Percentiles rank a stretch among this genome's conserved stretches.
Conservation (phyloP, 2,888 invertebrate genomes). For the Drosophila siamana region DNA sequence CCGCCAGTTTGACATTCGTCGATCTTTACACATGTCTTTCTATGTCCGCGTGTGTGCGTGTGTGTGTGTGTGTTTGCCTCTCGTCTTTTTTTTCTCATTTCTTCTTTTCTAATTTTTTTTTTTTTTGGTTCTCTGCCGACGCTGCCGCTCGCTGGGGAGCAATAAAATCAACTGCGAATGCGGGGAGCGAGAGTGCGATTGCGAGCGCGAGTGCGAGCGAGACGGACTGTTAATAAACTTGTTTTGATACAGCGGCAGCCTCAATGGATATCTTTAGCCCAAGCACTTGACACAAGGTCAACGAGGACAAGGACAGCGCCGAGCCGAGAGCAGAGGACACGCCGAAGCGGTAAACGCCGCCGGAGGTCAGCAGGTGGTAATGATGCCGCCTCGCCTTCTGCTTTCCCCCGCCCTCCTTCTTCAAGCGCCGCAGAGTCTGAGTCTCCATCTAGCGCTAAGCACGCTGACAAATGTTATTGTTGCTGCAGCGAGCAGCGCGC, state of each 20-base stretch:
- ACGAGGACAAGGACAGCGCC: constrained; percentile 61
- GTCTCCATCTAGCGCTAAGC: not conserved
- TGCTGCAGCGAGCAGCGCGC: constrained; percentile 30
- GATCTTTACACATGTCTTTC: constrained; percentile 31
- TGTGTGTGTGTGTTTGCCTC: no score
- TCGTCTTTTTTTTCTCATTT: no score
- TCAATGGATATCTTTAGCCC: constrained; percentile 42
- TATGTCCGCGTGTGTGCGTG: no score
- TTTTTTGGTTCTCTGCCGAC: constrained; percentile 5
- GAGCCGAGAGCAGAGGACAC: not conserved
- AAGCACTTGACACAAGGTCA: constrained; percentile 66
- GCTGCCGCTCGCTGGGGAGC: constrained; percentile 17
- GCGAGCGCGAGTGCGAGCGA: constrained; percentile 9
- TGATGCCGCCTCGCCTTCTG: not conserved
- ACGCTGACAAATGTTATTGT: constrained; percentile 24
- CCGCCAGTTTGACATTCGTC: constrained; percentile 20
- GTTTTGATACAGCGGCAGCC: constrained; percentile 62
- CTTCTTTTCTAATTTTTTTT: no score
- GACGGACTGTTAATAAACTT: constrained; percentile 70
- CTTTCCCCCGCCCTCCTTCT: no score
- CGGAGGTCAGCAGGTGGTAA: constrained; percentile 70
- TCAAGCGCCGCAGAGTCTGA: no score
- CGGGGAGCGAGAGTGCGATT: constrained; percentile 11
- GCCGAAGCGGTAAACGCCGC: not conserved
- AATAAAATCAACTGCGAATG: constrained; percentile 30